phyloP scores from a whole-genome alignment of 2,113 vertebrate genomes.

The Chionis minor region DNA sequence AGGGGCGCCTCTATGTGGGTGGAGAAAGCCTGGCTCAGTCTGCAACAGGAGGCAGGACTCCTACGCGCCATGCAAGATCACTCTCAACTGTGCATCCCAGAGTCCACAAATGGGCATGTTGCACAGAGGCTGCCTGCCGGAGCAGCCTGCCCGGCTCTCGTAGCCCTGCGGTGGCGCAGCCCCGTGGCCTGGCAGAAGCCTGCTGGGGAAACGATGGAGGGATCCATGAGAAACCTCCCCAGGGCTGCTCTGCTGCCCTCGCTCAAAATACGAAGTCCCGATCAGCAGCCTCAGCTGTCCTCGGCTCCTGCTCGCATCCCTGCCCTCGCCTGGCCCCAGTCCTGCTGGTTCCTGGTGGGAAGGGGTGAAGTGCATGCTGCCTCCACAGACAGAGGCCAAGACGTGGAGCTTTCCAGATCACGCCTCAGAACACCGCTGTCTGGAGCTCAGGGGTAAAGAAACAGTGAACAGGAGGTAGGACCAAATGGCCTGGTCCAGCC shows the following conservation, averaged over 20 bases:
- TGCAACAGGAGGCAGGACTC: neutral
- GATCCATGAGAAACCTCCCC: fast-evolving
- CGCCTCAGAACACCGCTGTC: neutral
- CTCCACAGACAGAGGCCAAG: neutral
- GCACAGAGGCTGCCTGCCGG: fast-evolving
- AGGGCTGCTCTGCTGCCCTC: fast-evolving
- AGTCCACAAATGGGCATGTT: neutral
- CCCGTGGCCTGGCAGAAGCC: neutral
- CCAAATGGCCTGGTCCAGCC: neutral
- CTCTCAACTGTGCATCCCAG: fast-evolving
- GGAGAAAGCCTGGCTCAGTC: neutral
- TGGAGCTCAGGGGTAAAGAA: neutral
- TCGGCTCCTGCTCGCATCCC: fast-evolving
- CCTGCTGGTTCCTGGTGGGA: neutral
- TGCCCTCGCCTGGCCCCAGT: neutral
- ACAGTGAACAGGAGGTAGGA: neutral
- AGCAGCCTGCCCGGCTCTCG: neutral
- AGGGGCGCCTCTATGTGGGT: neutral
- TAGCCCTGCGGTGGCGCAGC: neutral
- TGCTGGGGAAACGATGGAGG: fast-evolving
- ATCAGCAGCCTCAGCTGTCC: neutral
- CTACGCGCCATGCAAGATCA: neutral
- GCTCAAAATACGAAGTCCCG: neutral
- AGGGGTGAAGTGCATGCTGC: neutral
- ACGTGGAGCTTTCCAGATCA: neutral